Percentiles rank a stretch among this genome's conserved stretches.
These are phyloP conservation scores for Triops longicaudatus DNA, from an alignment of 1,140 invertebrate species.

Conservation along the genomic window DNA sequence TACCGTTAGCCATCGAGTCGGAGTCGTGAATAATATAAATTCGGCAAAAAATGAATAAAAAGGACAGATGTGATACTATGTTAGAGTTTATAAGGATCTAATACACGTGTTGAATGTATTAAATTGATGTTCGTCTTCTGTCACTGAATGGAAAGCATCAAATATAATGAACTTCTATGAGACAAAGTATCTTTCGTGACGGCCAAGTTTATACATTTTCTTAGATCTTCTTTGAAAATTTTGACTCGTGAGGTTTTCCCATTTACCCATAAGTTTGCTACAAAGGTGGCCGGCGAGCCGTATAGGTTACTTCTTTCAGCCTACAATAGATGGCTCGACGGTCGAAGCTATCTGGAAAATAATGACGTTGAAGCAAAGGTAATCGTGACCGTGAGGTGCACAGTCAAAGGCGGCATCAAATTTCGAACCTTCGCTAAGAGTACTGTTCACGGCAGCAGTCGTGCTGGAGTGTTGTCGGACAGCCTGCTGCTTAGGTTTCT, in stretches of 20 bases:
- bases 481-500: too few species aligned
- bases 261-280: too few species aligned
- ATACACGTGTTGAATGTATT: constrained; percentile 15
- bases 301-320: too few species aligned
- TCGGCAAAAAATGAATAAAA: constrained; percentile 3
- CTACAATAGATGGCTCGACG: not conserved
- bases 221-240: too few species aligned
- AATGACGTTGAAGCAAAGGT: not conserved
- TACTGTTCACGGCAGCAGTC: not conserved
- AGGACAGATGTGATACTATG: constrained; percentile 8
- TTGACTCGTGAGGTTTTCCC: too few species aligned
- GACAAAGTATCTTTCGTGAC: too few species aligned
- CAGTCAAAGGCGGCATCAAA: constrained; percentile 3
- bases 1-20: constrained; percentile 6
- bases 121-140: not conserved
- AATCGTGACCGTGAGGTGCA: not conserved
- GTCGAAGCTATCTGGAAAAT: not conserved
- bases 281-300: too few species aligned
- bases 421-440: not conserved
- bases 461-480: not conserved
- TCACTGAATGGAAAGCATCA: not conserved
- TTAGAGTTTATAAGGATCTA: constrained; percentile 15
- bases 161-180: not conserved
- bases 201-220: too few species aligned
- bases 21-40: not conserved